Evolutionary conservation across 2,888 invertebrate genomes (phyloP), one percentile per base, ranked within the genome.

Genomic region (Timema podura): DNA sequence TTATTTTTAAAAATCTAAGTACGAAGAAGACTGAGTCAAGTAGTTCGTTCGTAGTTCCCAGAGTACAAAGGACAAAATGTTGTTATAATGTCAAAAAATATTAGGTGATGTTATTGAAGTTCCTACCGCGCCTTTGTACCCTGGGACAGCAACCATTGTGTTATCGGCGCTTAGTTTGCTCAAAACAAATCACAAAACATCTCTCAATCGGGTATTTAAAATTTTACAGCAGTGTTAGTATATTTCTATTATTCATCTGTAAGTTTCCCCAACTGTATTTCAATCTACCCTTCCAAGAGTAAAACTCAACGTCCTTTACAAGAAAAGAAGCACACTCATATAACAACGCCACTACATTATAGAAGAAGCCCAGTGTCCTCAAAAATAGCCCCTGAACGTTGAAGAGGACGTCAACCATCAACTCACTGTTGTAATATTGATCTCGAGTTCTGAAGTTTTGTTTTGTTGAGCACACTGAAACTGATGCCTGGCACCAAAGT

Each of bases 61-160:
- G 73, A 61, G 67, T 72, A 71, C 72, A 70, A 66, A 73, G 67
- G 71, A 66, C 69, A 72, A 64, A 69, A 70, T 72, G 64, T 74
- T 74, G 73, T 73, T 73, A 68, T 51, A 71, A 71, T 70, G 70
- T 71, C 69, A 70, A 70, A 72, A 69, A 68, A 70, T 64, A 72
- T 69, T 69, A 74, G 67, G 68, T 73, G 68, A 72, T 70, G 68
- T 72, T 72, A 70, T 61, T 70, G 71, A 74, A 75, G 75, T 75
- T 75, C 75, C 75, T 75, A 75, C 71, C 57, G 68, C 67, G 70
- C 72, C 71, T 72, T 70, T 68, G 64, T 73, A 70, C 67, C 48
- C 73, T 73, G 72, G 74, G 74, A 68, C 70, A 70, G 66, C 65
- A 64, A 64, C 61, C 67, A 59, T 64, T 68, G 64, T 65, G 54